Evolutionary conservation across 37 sponge, comb jelly and placozoan genomes (phyloP), one percentile per base, ranked within the genome.

Genomic region (Geodia barretti): DNA sequence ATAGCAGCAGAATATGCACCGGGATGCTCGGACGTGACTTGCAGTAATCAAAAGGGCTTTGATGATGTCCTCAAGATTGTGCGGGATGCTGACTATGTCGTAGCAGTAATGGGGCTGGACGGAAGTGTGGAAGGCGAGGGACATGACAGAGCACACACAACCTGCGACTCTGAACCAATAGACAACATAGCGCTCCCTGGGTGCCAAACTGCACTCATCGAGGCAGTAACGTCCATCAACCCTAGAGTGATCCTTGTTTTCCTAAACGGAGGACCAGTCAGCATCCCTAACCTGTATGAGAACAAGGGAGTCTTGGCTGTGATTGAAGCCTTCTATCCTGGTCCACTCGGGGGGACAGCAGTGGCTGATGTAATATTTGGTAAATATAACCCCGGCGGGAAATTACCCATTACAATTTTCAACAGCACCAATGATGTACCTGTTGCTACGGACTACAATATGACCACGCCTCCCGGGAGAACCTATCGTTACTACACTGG

Each of bases 281-380:
- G 83, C 41, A 41, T 83, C 26, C 41, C 72, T 14, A 17, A 62
- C 23, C 34, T 86, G 21, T 65, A 35, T 39, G n/a, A 33, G n/a
- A 76, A 71, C 63, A 20, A 37, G 66, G 77, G 72, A 35, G 73
- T 86, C 2, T 31, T 70, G 7, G 87, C 81, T 24, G 70, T 86
- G 21, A 35, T 91, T 32, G 91, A 91, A 47, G 91, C 87, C 38
- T 91, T 86, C 78, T 91, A 91, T 63, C 87, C 87, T 34, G 91
- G 91, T 36, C 83, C 87, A 41, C 40, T 80, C 29, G 91, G 91
- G 0, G 91, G 88, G 0, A 68, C 60, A 1, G 91, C 91, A 24
- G 87, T 91, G 60, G 87, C 91, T 4, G 78, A 81, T 72, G 87
- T 85, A 9, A 69, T 90, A 35, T 79, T 85, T 59, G 90, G 90